Evolutionary conservation across 2,113 vertebrate genomes (phyloP), one percentile per base, ranked within the genome.

Genomic region (Gnathonemus echidnorhynchus): DNA sequence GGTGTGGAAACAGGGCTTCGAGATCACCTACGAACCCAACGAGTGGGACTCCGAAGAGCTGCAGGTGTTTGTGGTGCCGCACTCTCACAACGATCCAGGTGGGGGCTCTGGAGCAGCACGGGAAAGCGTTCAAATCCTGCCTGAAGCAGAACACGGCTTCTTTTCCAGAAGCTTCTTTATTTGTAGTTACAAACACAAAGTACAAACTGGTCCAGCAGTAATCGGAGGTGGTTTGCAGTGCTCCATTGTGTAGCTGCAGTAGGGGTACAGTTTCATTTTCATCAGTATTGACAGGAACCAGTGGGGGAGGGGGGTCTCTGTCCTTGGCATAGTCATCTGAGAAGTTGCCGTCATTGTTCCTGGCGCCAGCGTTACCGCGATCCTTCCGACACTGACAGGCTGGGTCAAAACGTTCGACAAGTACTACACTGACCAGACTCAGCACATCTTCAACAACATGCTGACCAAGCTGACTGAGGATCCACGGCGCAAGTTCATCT

Each of bases 361-460:
- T 42, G 35, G 74, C 74, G 15, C 74, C 74, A 80, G 35, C 5
- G 15, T 80, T 80, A 42, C 35, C 74, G 35, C 15, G 13, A 19
- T 80, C 74, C 35, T 42, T 80, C 15, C 35, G 0, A 35, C 74
- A 15, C 31, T 62, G 19, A 35, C 93, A 99, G 98, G 98, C 91
- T 99, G 98, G 98, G 92, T 99, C 94, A 99, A 99, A 95, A 99
- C 98, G n/a, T 99, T 99, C 45, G 98, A 99, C 93, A 99, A 99
- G 94, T 99, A 99, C 94, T 99, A 97, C 95, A 94, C 94, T 0
- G 98, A 99, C 94, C 98, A 99, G 95, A 99, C 98, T 0, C 98
- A 99, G 90, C 98, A 99, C 93, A 99, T 99, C 93, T 96, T 99
- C 86, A 99, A 99, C 95, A 98, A 97, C 96, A 98, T 99, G 97